Percentiles rank a stretch among this genome's conserved stretches.
Evolutionary conservation across 1,140 invertebrate genomes (phyloP).

Genomic region (Matsumurasca onukii): DNA sequence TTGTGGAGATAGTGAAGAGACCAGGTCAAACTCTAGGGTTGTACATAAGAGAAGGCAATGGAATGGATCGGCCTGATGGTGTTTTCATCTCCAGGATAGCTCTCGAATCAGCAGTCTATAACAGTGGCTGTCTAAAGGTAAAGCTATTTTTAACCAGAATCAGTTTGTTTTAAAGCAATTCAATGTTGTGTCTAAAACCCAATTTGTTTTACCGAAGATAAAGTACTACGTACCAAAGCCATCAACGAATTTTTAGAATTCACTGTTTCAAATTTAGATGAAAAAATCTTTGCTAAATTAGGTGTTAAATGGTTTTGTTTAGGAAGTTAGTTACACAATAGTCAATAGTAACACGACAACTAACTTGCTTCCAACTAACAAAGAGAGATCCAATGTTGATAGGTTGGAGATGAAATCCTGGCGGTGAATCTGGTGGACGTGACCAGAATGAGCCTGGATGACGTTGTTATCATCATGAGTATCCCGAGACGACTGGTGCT

Average conservation of each 20-base stretch:
- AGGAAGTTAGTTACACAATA: too few species aligned
- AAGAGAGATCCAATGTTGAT: too few species aligned
- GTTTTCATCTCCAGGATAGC: slow-evolving; percentile 99
- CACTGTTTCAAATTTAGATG: too few species aligned
- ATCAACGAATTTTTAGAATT: too few species aligned
- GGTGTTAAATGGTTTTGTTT: too few species aligned
- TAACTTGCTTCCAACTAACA: too few species aligned
- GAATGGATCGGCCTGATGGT: slow-evolving; percentile 87
- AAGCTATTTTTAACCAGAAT: slow-evolving; percentile 40
- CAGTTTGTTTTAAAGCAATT: too few species aligned
- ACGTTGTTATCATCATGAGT: slow-evolving; percentile 99
- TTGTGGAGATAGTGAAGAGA: slow-evolving; percentile 98
- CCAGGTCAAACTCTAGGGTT: slow-evolving; percentile 97
- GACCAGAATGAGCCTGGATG: slow-evolving; percentile 95
- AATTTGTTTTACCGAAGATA: too few species aligned
- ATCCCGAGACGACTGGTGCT: slow-evolving; percentile 93
- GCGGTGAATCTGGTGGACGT: slow-evolving; percentile 98
- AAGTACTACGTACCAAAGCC: too few species aligned
- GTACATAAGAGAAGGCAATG: slow-evolving; percentile 95
- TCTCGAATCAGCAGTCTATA: slow-evolving; percentile 93
- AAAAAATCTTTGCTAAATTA: too few species aligned
- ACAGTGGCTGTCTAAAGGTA: slow-evolving; percentile 90
- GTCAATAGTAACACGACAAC: too few species aligned
- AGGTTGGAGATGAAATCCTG: slow-evolving; percentile 98
- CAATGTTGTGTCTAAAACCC: too few species aligned